Conservation (phyloP, 2,113 vertebrate species). For the Danio rerio region DNA sequence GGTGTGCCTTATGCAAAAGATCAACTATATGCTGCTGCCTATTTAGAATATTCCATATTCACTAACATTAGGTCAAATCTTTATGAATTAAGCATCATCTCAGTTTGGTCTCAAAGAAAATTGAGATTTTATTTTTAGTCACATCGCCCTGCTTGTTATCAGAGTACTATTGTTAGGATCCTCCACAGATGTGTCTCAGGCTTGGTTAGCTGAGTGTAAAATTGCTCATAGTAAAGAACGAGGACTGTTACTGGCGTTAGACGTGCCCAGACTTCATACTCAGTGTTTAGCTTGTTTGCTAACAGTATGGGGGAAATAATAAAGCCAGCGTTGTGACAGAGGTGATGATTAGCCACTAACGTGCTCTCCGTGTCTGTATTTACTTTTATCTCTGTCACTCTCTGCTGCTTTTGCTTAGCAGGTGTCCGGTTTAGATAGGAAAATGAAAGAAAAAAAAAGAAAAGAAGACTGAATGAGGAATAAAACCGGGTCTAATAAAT, state of each 20-base stretch:
- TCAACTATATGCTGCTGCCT: too few relatives aligned
- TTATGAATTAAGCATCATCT: too few relatives aligned
- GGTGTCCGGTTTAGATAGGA: not conserved
- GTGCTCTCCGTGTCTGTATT: not conserved
- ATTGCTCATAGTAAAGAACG: not conserved
- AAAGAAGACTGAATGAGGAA: not conserved
- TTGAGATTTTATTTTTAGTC: too few relatives aligned
- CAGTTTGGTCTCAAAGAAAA: too few relatives aligned
- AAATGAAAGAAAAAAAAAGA: not conserved
- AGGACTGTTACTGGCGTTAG: not conserved
- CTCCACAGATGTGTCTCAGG: not conserved
- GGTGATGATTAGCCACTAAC: conserved; percentile 11
- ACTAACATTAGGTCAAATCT: too few relatives aligned
- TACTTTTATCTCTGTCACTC: conserved; percentile 7
- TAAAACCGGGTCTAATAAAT: not conserved
- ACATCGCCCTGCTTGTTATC: not conserved
- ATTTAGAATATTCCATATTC: too few relatives aligned
- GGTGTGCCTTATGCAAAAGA: too few relatives aligned
- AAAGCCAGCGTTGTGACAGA: not conserved
- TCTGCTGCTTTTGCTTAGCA: not conserved
- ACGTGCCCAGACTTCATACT: conserved; percentile 14
- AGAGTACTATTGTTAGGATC: not conserved
- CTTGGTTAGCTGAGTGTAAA: not conserved
- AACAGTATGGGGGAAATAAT: conserved; percentile 14
- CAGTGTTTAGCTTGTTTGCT: conserved; percentile 15